phyloP scores from a whole-genome alignment of 35 echinoderm and acorn worm species.

The Holothuria glaberrima region DNA sequence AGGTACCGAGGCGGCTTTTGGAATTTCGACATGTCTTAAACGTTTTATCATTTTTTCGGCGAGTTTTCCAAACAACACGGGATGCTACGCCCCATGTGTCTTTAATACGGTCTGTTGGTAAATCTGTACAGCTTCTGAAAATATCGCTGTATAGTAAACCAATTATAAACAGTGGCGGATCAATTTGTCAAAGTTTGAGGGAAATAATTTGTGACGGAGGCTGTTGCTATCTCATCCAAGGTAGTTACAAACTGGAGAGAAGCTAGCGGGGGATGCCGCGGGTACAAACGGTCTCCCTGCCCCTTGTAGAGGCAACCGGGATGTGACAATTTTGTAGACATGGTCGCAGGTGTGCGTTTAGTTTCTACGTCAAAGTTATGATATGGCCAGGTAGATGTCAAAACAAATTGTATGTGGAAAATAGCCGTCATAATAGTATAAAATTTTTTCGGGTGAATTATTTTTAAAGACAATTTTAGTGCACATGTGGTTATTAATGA shows the following conservation, averaged over 20 bases:
- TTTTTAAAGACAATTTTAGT: too few relatives aligned
- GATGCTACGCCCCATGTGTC: constrained; percentile 41
- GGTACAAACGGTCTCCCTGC: constrained; percentile 12
- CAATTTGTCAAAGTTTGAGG: constrained; percentile 50
- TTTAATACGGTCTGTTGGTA: constrained; percentile 17
- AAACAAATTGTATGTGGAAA: too few relatives aligned
- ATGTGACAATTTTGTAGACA: background rate
- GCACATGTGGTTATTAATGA: too few relatives aligned
- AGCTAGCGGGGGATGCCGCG: background rate
- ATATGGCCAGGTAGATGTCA: too few relatives aligned
- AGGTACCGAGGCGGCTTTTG: constrained; percentile 18
- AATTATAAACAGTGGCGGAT: constrained; percentile 61
- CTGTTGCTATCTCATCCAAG: constrained; percentile 24
- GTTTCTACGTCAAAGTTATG: too few relatives aligned
- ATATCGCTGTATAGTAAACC: constrained; percentile 41
- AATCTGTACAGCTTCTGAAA: background rate
- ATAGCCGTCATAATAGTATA: too few relatives aligned
- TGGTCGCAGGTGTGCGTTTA: too few relatives aligned
- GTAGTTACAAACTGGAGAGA: constrained; percentile 1
- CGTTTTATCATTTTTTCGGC: constrained; percentile 6
- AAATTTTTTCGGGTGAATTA: too few relatives aligned
- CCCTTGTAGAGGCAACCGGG: constrained; percentile 20
- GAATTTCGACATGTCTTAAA: constrained; percentile 39
- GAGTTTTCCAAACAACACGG: constrained; percentile 30
- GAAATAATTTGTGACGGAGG: constrained; percentile 47